phyloP scores from a whole-genome alignment of 2,113 vertebrate species.

The Columba livia region DNA sequence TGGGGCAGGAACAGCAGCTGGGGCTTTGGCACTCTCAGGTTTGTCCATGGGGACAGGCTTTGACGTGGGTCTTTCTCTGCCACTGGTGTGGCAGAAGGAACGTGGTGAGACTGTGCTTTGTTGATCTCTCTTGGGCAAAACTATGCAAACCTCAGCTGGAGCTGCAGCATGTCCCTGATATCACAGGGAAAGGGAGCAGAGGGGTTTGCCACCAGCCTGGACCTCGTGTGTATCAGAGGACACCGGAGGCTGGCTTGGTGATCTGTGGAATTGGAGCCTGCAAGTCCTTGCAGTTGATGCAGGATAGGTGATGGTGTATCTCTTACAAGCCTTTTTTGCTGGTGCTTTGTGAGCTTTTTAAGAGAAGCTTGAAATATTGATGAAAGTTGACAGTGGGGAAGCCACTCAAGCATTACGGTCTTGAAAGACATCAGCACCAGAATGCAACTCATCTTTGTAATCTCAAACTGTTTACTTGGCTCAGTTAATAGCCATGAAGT shows the following conservation, averaged over 20 bases:
- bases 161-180: background rate
- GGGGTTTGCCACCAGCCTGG: background rate
- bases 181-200: background rate
- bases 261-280: background rate
- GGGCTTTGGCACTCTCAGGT: background rate
- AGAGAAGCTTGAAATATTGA: background rate
- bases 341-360: background rate
- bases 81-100: background rate
- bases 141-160: background rate
- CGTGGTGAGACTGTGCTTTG: background rate
- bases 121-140: background rate
- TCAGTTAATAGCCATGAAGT: background rate
- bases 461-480: background rate
- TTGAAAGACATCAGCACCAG: background rate
- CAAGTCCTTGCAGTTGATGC: background rate
- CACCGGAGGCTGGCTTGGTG: background rate
- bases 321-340: background rate
- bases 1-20: background rate
- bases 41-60: background rate
- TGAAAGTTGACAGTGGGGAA: background rate
- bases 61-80: background rate
- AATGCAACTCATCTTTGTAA: background rate
- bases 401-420: background rate
- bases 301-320: background rate
- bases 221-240: background rate